Evolutionary conservation across 2,797 vertebrate species (phyloP).

Genomic region (Hybognathus amarus): DNA sequence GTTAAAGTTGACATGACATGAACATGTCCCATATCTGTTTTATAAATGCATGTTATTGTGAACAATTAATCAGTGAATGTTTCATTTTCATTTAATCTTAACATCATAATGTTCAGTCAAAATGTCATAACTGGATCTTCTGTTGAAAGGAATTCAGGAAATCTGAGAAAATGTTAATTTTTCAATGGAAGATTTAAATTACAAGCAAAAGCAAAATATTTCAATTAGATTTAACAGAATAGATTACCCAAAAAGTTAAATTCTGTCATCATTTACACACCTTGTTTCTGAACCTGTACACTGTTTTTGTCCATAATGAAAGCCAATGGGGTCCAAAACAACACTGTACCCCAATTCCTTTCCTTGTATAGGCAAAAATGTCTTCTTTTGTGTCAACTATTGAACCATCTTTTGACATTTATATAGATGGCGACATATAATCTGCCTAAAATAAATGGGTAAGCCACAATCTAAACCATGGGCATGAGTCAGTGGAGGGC

Average conservation of each 20-base stretch:
- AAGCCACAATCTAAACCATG: slow-evolving; percentile 53
- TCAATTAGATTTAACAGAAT: not conserved
- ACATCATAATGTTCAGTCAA: not conserved
- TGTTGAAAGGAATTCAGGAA: not conserved
- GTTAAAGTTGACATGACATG: not conserved
- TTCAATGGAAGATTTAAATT: no score
- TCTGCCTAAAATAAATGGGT: slow-evolving; percentile 24
- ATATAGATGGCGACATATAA: not conserved
- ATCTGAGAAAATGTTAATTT: not conserved
- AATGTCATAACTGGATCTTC: not conserved
- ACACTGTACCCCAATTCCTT: not conserved
- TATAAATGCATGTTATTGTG: not conserved
- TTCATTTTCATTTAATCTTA: not conserved
- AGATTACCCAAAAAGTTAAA: not conserved
- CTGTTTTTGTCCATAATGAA: not conserved
- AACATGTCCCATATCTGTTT: not conserved
- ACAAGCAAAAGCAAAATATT: no score
- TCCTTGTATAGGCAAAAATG: not conserved
- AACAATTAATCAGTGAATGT: not conserved
- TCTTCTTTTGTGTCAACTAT: not conserved
- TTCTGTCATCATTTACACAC: not conserved
- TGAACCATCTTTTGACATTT: not conserved
- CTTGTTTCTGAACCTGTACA: not conserved
- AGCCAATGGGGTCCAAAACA: not conserved
- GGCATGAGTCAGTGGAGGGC: slow-evolving; percentile 68